Conservation (phyloP, 2,888 invertebrate genomes). For the Neoitamus cyanurus region DNA sequence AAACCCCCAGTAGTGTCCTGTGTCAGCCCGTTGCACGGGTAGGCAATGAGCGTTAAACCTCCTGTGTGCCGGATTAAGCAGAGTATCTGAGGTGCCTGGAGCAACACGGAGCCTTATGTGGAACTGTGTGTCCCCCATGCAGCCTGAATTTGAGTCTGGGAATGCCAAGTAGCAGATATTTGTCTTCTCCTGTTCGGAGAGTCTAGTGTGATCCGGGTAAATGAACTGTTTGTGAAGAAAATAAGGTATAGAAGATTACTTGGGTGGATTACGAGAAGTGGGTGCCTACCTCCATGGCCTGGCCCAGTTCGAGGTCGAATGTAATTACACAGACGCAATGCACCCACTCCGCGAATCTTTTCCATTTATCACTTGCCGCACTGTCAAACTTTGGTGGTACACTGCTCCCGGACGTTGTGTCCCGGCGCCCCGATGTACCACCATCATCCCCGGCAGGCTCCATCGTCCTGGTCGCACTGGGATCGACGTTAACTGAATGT, state of each 20-base stretch:
- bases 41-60: conserved; percentile 83
- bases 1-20: conserved; percentile 94
- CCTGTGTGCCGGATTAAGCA: conserved; percentile 70
- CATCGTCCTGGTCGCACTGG: background rate
- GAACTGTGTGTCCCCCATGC: conserved; percentile 98
- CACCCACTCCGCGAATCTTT: conserved; percentile 90
- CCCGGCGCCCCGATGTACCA: background rate
- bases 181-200: conserved; percentile 87
- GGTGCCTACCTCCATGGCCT: conserved; percentile 87
- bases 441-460: background rate
- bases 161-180: conserved; percentile 98
- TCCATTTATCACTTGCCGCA: conserved; percentile 69
- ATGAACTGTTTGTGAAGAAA: conserved; percentile 72
- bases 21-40: conserved; percentile 81
- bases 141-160: conserved; percentile 98
- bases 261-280: too few species aligned
- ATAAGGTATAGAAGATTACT: background rate
- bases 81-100: conserved; percentile 68
- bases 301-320: conserved; percentile 98
- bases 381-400: background rate
- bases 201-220: conserved; percentile 81
- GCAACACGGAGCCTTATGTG: conserved; percentile 88
- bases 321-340: conserved; percentile 98
- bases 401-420: background rate
- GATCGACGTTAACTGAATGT: background rate